These are phyloP conservation scores for Lordiphosa mommai DNA, from an alignment of 1,140 invertebrate species.

Conservation along the genomic window DNA sequence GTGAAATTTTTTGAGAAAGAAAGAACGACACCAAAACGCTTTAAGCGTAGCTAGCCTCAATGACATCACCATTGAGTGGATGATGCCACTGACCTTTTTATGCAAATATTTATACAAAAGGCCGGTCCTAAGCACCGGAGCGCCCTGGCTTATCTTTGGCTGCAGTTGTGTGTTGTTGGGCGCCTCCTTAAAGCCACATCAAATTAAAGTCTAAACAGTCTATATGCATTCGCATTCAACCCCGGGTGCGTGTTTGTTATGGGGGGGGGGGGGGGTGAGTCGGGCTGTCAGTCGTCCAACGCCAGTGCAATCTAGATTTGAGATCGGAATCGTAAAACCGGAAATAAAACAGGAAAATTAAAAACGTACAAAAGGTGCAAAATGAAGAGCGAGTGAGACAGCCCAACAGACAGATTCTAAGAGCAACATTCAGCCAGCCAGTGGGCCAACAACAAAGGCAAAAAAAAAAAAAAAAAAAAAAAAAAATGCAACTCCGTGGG, in stretches of 20 bases:
- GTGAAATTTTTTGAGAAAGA: too few relatives aligned
- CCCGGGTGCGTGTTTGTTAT: not conserved
- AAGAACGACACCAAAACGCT: too few relatives aligned
- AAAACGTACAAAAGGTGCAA: constrained; percentile 80
- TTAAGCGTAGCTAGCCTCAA: constrained; percentile 23
- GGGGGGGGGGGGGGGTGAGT: not conserved
- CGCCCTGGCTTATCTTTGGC: constrained; percentile 15
- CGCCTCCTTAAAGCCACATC: constrained; percentile 22
- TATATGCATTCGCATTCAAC: constrained; percentile 11
- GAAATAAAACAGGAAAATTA: constrained; percentile 80
- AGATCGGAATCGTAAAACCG: constrained; percentile 79
- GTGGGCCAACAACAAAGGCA: constrained; percentile 30
- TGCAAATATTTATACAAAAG: constrained; percentile 66
- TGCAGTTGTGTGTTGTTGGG: not conserved
- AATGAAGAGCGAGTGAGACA: constrained; percentile 46
- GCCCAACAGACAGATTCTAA: constrained; percentile 42
- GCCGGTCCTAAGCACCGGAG: constrained; percentile 5
- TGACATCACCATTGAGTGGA: not conserved
- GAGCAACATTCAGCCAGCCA: constrained; percentile 32
- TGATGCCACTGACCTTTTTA: constrained; percentile 73
- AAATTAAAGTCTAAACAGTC: constrained; percentile 19
- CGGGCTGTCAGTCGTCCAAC: constrained; percentile 6
- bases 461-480: constrained; percentile 35
- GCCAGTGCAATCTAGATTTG: constrained; percentile 73
- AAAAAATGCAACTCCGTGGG: constrained; percentile 66